phyloP scores from a whole-genome alignment of 2,888 invertebrate species.

The Shargacucullia verbasci region DNA sequence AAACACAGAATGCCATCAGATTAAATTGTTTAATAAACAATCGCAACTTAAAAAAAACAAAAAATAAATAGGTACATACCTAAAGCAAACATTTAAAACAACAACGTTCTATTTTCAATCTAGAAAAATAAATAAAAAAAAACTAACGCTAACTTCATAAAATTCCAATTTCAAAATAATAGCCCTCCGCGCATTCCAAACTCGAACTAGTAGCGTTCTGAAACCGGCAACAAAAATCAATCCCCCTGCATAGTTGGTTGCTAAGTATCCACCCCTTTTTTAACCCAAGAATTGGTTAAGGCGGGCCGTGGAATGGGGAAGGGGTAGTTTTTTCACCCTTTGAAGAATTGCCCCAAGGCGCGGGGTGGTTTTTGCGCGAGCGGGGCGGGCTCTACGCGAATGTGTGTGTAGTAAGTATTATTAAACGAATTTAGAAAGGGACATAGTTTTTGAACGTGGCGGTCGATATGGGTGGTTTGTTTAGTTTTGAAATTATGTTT shows the following conservation, averaged over 20 bases:
- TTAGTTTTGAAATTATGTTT: constrained; percentile 55
- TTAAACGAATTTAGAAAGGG: constrained; percentile 85
- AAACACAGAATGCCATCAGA: too few species aligned
- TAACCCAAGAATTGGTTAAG: constrained; percentile 87
- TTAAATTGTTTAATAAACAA: not conserved
- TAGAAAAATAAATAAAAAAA: constrained; percentile 5
- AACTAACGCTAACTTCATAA: constrained; percentile 6
- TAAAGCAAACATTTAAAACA: not conserved
- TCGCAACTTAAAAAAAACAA: not conserved
- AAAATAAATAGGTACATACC: constrained; percentile 5
- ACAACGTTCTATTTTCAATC: not conserved
- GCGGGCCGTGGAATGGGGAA: constrained; percentile 74
- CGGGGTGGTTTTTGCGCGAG: constrained; percentile 76
- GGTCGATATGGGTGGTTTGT: constrained; percentile 64
- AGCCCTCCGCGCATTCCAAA: constrained; percentile 45
- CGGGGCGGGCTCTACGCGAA: constrained; percentile 64
- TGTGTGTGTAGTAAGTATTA: constrained; percentile 82
- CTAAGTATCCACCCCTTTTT: constrained; percentile 88
- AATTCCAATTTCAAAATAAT: constrained; percentile 40
- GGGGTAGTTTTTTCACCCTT: constrained; percentile 86
- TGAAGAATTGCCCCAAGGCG: constrained; percentile 88
- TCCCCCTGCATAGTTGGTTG: constrained; percentile 79
- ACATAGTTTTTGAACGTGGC: constrained; percentile 80
- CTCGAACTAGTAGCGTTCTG: constrained; percentile 57
- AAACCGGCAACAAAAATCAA: constrained; percentile 75